Evolutionary conservation across 2,797 vertebrate genomes (phyloP).

Genomic region (Capromys pilorides): DNA sequence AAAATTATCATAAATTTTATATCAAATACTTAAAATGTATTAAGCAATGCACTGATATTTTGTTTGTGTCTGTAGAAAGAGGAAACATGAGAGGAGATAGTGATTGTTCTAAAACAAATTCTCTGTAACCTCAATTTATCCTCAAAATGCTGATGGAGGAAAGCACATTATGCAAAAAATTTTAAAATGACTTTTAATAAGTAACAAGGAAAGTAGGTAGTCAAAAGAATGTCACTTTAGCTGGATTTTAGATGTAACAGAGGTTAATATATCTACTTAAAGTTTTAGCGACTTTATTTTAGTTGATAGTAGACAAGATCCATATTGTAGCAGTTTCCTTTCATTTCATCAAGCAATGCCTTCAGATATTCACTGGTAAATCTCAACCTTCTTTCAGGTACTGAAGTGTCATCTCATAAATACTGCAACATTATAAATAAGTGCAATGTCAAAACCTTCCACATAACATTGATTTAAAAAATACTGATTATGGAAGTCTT

Average conservation of each 20-base stretch:
- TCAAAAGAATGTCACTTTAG: neutral
- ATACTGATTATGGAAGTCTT: constrained; percentile 23
- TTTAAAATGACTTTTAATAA: constrained; percentile 12
- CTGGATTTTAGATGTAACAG: constrained; percentile 22
- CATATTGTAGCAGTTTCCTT: neutral
- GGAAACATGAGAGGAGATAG: neutral
- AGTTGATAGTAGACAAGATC: neutral
- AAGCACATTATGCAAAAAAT: constrained; percentile 4
- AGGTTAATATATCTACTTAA: neutral
- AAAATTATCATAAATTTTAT: constrained; percentile 34
- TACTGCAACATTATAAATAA: neutral
- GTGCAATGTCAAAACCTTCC: constrained; percentile 49
- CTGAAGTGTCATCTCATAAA: neutral
- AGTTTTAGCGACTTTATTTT: neutral
- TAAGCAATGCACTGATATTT: constrained; percentile 22
- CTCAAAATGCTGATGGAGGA: neutral
- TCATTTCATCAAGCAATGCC: neutral
- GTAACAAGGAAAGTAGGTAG: neutral
- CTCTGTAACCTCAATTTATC: constrained; percentile 3
- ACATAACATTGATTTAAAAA: neutral
- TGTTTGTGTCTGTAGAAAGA: neutral
- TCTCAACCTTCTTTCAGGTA: neutral
- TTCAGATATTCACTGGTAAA: constrained; percentile 15
- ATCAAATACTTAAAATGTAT: constrained; percentile 36
- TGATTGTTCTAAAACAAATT: constrained; percentile 8